Base-by-base conservation (phyloP, 2,113 vertebrate genomes). In the Rissa tridactyla region DNA sequence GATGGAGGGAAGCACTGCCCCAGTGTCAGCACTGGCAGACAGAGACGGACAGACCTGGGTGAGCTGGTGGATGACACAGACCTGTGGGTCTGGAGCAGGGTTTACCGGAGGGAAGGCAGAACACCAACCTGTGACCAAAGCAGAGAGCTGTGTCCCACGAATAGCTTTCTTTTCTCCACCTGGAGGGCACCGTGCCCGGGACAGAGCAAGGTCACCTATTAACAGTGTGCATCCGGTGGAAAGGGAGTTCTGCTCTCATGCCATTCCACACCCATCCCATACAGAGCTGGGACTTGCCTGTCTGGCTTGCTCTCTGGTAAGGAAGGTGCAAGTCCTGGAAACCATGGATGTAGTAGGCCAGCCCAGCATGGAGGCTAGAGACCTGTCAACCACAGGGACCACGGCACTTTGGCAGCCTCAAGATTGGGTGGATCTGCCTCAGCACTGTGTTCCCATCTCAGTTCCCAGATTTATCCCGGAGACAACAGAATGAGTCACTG, bases 151-250 rank as follows among this genome's bases (percentile, higher is more conserved):
- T 52, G 52, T 47, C 49, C 23, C 62, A 77, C 44, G 34, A 91
- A 42, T 1, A 51, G 19, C 38, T 71, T 76, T 5, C 15, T 49
- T 70, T 46, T 54, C 72, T 62, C n/a, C 46, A 1, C 0, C 3
- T 23, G 38, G 11, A 91, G 62, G 83, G 78, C 89, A 17, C 29
- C 0, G 0, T 96, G 94, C 49, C 64, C 2, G 0, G 72, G 42
- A n/a, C 57, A 78, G 90, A 93, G 61, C 84, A 80, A 92, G 91
- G 94, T 51, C 85, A 57, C 58, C 71, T 58, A 11, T 58, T 64
- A 68, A 36, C 54, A 55, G 19, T 54, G 68, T 70, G 90, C 89
- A 94, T 79, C 72, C 30, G 7, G 73, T 17, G 55, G 94, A 86
- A 91, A 92, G 68, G 88, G 55, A 90, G 77, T 62, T 72, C 80